Conservation (phyloP, 2,888 invertebrate genomes). For the Volucella bombylans region DNA sequence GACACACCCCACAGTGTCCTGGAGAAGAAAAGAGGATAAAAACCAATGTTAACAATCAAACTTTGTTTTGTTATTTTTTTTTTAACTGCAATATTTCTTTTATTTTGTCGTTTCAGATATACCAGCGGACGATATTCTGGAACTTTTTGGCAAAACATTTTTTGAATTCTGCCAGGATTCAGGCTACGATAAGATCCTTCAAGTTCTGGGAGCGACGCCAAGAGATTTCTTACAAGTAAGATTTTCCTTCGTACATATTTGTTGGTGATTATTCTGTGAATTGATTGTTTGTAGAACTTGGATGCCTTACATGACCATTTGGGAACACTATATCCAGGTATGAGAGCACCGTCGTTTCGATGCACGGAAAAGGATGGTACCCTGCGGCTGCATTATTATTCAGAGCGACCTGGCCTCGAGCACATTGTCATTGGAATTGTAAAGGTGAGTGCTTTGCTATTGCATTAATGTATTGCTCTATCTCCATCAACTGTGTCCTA, state of each 20-base stretch:
- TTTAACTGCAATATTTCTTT: constrained; percentile 1
- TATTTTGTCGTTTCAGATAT: constrained; percentile 86
- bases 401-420: constrained; percentile 95
- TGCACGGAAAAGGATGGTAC: constrained; percentile 97
- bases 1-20: constrained; percentile 2
- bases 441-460: constrained; percentile 85
- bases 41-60: constrained; percentile 51
- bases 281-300: constrained; percentile 87
- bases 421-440: constrained; percentile 98
- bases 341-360: constrained; percentile 97
- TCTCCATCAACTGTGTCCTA: neutral
- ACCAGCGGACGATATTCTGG: constrained; percentile 93
- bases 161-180: constrained; percentile 98
- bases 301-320: constrained; percentile 98
- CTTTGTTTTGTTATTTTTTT: constrained; percentile 38
- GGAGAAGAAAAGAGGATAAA: neutral
- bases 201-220: constrained; percentile 96
- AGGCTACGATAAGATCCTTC: constrained; percentile 97
- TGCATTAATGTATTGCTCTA: neutral
- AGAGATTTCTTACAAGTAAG: constrained; percentile 95
- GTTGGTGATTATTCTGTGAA: constrained; percentile 18
- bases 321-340: constrained; percentile 96
- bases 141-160: constrained; percentile 96
- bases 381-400: constrained; percentile 96
- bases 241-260: neutral